phyloP scores from a whole-genome alignment of 2,113 vertebrate genomes.

The Oncorhynchus gorbuscha region DNA sequence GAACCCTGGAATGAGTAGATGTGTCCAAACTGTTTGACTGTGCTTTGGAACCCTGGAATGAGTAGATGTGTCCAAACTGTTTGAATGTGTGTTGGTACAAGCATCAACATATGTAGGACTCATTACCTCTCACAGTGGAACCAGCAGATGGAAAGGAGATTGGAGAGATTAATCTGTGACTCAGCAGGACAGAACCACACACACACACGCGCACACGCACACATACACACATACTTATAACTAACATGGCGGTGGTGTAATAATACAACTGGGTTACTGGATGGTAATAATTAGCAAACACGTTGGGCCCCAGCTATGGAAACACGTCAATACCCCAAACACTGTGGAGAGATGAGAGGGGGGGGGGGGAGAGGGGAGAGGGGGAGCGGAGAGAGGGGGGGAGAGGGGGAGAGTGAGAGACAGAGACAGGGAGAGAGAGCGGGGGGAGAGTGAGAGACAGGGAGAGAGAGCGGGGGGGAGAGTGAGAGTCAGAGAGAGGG shows the following conservation, averaged over 20 bases:
- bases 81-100: slow-evolving; percentile 21
- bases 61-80: not conserved
- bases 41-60: slow-evolving; percentile 5
- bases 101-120: slow-evolving; percentile 57
- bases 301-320: not conserved
- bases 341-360: no score
- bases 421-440: no score
- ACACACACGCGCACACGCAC: not conserved
- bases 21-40: slow-evolving; percentile 14
- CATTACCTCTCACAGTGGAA: slow-evolving; percentile 62
- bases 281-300: no score
- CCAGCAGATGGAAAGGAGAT: slow-evolving; percentile 68
- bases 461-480: no score
- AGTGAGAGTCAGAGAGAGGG: no score
- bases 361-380: not conserved
- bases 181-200: slow-evolving; percentile 45
- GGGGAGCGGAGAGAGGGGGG: no score
- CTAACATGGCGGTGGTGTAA: no score
- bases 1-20: no score
- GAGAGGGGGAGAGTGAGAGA: no score
- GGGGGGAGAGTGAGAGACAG: no score
- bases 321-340: not conserved
- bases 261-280: no score
- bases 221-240: no score
- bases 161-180: slow-evolving; percentile 62